phyloP scores from a whole-genome alignment of 2,113 vertebrate species.

The Polypterus senegalus region DNA sequence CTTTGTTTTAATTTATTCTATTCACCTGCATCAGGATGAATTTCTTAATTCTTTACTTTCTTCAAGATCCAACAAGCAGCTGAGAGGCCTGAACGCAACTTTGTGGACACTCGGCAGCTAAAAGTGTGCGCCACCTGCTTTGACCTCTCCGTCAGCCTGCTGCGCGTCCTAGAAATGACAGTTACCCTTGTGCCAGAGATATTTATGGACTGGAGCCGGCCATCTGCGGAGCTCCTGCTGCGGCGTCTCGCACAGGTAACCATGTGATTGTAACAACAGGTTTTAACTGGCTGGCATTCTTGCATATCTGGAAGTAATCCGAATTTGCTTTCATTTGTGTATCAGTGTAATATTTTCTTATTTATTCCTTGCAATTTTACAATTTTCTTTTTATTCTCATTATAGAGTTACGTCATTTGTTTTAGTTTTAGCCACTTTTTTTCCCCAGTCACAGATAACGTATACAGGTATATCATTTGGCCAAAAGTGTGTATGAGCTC shows the following conservation, averaged over 20 bases:
- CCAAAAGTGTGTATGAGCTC: too few species aligned
- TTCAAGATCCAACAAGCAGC: constrained; percentile 93
- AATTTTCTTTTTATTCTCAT: too few species aligned
- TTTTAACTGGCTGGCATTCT: too few species aligned
- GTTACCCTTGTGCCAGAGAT: constrained; percentile 85
- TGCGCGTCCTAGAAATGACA: constrained; percentile 93
- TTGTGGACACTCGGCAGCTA: constrained; percentile 91
- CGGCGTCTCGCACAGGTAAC: constrained; percentile 82
- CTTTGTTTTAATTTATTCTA: neutral
- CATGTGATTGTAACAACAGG: too few species aligned
- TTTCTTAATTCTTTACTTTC: neutral
- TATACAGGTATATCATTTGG: too few species aligned
- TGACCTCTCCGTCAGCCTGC: constrained; percentile 89
- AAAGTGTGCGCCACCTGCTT: constrained; percentile 98
- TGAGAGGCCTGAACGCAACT: constrained; percentile 88
- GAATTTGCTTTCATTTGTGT: too few species aligned
- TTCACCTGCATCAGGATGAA: neutral
- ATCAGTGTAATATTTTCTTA: too few species aligned
- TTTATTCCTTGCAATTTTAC: too few species aligned
- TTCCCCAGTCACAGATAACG: too few species aligned
- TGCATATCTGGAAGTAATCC: too few species aligned
- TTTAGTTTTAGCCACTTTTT: too few species aligned
- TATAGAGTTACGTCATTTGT: too few species aligned
- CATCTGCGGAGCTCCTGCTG: constrained; percentile 83
- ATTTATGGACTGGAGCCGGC: constrained; percentile 82